These are phyloP conservation scores for Triplophysa dalaica DNA, from an alignment of 2,113 vertebrate species.

Conservation along the genomic window DNA sequence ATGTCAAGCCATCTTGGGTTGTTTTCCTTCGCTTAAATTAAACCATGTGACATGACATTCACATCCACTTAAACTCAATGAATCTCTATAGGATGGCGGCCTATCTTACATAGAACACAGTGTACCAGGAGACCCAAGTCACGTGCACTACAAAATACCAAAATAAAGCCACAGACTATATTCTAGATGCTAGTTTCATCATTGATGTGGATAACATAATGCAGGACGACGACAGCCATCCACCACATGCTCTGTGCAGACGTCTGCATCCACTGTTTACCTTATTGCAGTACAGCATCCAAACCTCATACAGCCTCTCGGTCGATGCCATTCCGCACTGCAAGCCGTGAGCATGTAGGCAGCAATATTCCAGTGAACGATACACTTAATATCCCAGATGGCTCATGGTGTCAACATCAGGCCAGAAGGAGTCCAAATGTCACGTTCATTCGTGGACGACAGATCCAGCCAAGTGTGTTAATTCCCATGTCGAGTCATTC, in stretches of 20 bases:
- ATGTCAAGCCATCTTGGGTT: background rate
- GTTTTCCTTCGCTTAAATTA: background rate
- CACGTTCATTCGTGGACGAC: background rate
- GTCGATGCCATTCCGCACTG: slow-evolving; percentile 88
- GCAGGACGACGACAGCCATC: background rate
- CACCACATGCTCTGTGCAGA: background rate
- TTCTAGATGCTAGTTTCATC: too few relatives aligned
- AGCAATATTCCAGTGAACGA: slow-evolving; percentile 1
- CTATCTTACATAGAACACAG: background rate
- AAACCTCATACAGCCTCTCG: slow-evolving; percentile 95
- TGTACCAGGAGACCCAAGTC: background rate
- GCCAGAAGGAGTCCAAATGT: slow-evolving; percentile 2
- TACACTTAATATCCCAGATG: slow-evolving; percentile 20
- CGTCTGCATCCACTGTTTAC: slow-evolving; percentile 68
- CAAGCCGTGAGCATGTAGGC: slow-evolving; percentile 39
- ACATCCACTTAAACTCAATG: background rate
- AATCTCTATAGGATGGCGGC: background rate
- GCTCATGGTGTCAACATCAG: slow-evolving; percentile 35
- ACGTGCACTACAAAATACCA: background rate
- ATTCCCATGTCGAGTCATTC: slow-evolving; percentile 27
- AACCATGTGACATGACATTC: background rate
- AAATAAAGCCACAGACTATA: too few relatives aligned
- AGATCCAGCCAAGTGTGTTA: slow-evolving; percentile 15
- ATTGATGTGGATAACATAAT: background rate
- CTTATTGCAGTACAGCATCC: slow-evolving; percentile 98